A percentile compares a stretch with the other conserved stretches of the same genome.
These are phyloP conservation scores for Mercenaria mercenaria DNA, from an alignment of 1,140 invertebrate species.

Conservation along the genomic window DNA sequence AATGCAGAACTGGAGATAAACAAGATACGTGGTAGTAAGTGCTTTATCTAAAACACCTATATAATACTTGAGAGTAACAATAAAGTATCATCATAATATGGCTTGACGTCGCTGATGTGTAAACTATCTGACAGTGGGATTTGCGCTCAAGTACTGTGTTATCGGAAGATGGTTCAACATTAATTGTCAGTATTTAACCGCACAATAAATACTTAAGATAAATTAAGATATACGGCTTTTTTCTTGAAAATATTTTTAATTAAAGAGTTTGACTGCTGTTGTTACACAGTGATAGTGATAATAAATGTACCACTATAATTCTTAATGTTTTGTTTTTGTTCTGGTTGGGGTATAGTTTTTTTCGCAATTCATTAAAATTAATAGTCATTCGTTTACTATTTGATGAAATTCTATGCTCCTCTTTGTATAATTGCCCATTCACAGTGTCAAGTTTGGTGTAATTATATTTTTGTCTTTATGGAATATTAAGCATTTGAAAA, in stretches of 20 bases:
- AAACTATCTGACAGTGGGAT: slow-evolving; percentile 49
- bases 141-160: not conserved
- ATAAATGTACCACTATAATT: too few relatives aligned
- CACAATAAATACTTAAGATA: not conserved
- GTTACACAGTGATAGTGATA: too few relatives aligned
- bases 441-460: too few relatives aligned
- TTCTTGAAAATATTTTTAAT: not conserved
- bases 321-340: too few relatives aligned
- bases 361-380: too few relatives aligned
- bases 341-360: too few relatives aligned
- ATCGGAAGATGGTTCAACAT: slow-evolving; percentile 8
- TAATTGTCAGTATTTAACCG: slow-evolving; percentile 25
- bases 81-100: slow-evolving; percentile 39
- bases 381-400: too few relatives aligned
- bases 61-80: slow-evolving; percentile 8
- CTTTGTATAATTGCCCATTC: too few relatives aligned
- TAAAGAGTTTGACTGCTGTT: too few relatives aligned
- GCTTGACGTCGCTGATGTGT: slow-evolving; percentile 50
- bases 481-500: too few relatives aligned
- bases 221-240: slow-evolving; percentile 1
- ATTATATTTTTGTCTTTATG: too few relatives aligned
- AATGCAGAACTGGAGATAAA: slow-evolving; percentile 19
- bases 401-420: too few relatives aligned
- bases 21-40: slow-evolving; percentile 8
- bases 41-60: slow-evolving; percentile 52